Evolutionary conservation across 2,888 invertebrate genomes (phyloP).

Genomic region (Escarpia spicata): DNA sequence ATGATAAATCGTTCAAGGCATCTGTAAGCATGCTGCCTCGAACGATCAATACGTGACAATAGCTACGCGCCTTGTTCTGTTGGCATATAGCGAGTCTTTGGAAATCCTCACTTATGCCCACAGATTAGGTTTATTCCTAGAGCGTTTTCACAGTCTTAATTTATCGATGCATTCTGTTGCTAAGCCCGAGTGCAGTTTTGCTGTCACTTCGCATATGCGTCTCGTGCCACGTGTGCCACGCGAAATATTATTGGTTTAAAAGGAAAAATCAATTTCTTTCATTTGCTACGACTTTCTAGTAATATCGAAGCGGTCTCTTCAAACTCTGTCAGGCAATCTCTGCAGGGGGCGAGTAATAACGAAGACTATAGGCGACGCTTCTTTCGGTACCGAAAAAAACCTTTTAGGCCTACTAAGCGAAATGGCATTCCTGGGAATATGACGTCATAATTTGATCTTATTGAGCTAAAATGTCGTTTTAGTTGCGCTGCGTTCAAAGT

Average conservation of each 20-base stretch:
- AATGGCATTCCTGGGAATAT: not conserved
- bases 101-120: no score
- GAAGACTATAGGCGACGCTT: not conserved
- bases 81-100: no score
- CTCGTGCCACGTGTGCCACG: not conserved
- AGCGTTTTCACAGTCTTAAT: no score
- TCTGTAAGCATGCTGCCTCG: no score
- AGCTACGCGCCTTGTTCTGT: no score
- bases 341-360: not conserved
- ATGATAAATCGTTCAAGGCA: no score
- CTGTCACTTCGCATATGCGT: no score
- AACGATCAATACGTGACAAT: no score
- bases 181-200: no score
- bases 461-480: not conserved
- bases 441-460: constrained; percentile 2
- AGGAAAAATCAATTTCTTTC: not conserved
- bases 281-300: constrained; percentile 6
- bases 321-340: not conserved
- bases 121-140: no score
- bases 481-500: not conserved
- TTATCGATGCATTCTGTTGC: no score
- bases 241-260: not conserved
- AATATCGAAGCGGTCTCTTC: not conserved
- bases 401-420: not conserved
- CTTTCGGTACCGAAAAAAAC: not conserved